Percentiles rank a stretch among this genome's conserved stretches.
Conservation (phyloP, 2,888 invertebrate species). For the Notocelia uddmanniana region DNA sequence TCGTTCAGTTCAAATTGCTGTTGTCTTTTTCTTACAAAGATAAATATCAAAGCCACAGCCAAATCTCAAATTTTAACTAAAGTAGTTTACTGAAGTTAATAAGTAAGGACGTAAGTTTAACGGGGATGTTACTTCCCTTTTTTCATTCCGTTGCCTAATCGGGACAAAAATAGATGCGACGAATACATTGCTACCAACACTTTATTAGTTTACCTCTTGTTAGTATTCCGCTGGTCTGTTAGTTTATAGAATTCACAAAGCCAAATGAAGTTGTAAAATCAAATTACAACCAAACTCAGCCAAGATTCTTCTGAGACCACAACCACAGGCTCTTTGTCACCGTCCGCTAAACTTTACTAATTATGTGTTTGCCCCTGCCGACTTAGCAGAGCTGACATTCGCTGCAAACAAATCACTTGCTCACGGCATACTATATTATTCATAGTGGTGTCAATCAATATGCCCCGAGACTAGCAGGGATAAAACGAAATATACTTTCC, state of each 20-base stretch:
- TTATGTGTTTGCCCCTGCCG: conserved; percentile 49
- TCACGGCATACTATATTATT: conserved; percentile 47
- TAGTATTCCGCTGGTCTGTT: not conserved
- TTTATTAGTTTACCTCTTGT: not conserved
- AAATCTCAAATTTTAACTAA: not conserved
- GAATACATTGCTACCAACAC: not conserved
- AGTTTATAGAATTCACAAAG: not conserved
- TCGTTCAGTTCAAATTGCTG: too few relatives aligned
- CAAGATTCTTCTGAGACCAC: conserved; percentile 1
- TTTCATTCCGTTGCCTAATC: not conserved
- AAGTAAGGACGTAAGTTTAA: not conserved
- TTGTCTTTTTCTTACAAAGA: too few relatives aligned
- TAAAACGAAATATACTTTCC: too few relatives aligned
- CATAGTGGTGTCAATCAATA: conserved; percentile 41
- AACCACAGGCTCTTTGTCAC: conserved; percentile 31
- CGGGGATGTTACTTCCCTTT: not conserved
- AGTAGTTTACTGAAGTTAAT: not conserved
- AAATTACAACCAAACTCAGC: conserved; percentile 22
- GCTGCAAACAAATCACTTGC: conserved; percentile 31
- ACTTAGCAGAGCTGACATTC: conserved; percentile 47
- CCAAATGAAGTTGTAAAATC: conserved; percentile 25
- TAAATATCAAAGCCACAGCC: too few relatives aligned
- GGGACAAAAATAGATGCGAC: not conserved
- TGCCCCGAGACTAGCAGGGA: not conserved
- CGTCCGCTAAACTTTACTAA: conserved; percentile 55